Percentiles rank a stretch among this genome's conserved stretches.
phyloP scores from a whole-genome alignment of 2,113 vertebrate genomes.

The Carollia perspicillata region DNA sequence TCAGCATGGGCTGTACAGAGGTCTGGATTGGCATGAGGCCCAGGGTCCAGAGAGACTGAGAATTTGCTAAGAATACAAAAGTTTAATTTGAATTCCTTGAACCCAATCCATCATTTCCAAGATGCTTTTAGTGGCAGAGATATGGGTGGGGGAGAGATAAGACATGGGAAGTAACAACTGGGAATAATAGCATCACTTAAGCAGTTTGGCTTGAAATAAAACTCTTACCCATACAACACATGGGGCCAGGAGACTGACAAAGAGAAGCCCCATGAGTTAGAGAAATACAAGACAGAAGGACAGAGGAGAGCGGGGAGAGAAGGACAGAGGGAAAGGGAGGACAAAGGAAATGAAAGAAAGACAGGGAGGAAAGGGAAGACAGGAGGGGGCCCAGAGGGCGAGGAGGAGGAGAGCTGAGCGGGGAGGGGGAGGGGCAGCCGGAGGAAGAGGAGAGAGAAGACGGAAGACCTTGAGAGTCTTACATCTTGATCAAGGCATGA shows the following conservation, averaged over 20 bases:
- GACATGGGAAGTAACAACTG: too few species aligned
- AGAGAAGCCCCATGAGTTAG: not conserved
- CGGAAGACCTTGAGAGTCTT: constrained; percentile 79
- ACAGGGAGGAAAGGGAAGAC: not conserved
- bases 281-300: not conserved
- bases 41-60: not conserved
- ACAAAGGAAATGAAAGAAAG: not conserved
- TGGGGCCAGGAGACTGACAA: not conserved
- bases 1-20: not conserved
- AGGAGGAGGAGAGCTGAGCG: not conserved
- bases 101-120: not conserved
- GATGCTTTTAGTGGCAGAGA: not conserved
- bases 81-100: not conserved
- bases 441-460: constrained; percentile 57
- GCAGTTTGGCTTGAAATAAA: not conserved
- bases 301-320: not conserved
- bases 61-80: not conserved
- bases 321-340: not conserved
- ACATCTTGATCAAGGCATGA: constrained; percentile 99
- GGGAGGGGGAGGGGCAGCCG: not conserved
- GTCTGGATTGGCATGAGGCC: rapidly evolving
- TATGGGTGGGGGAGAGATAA: not conserved
- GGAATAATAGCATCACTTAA: not conserved
- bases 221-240: not conserved
- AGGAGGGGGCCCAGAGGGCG: rapidly evolving